Evolutionary conservation across 2,797 vertebrate species (phyloP).

Genomic region (Cossypha niveicapilla): DNA sequence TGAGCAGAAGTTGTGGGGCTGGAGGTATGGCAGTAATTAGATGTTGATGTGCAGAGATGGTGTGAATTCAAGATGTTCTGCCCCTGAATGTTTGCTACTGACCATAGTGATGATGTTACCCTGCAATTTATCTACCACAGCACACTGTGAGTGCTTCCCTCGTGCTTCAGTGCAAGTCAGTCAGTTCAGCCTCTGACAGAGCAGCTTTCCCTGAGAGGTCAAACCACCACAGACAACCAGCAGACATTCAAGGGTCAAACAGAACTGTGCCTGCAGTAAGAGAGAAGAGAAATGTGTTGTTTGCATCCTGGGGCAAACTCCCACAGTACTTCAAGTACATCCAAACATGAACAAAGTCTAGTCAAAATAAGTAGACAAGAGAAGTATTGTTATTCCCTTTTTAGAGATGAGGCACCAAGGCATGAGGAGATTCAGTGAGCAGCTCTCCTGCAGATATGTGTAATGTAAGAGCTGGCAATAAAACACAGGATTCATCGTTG

Average conservation of each 20-base stretch:
- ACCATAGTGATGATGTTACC: not conserved
- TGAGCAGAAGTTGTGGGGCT: not conserved
- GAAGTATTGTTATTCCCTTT: not conserved
- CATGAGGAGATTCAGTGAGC: not conserved
- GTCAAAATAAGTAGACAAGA: not conserved
- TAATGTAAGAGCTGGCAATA: conserved; percentile 28
- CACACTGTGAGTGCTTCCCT: not conserved
- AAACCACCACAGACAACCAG: not conserved
- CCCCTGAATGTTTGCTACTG: not conserved
- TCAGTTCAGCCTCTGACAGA: not conserved
- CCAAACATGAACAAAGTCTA: not conserved
- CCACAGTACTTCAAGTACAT: not conserved
- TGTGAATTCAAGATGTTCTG: not conserved
- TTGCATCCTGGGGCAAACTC: not conserved
- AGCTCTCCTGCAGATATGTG: not conserved
- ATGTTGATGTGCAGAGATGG: not conserved
- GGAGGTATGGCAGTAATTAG: not conserved
- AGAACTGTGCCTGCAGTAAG: not conserved
- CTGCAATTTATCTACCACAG: not conserved
- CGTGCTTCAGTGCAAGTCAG: not conserved
- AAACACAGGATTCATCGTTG: conserved; percentile 5
- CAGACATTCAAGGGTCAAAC: not conserved
- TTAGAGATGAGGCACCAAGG: not conserved
- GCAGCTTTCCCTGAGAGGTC: not conserved
- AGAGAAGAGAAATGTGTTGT: not conserved